Percentiles rank a stretch among this genome's conserved stretches.
Evolutionary conservation across 1,140 invertebrate species (phyloP).

Genomic region (Nasonia giraulti): DNA sequence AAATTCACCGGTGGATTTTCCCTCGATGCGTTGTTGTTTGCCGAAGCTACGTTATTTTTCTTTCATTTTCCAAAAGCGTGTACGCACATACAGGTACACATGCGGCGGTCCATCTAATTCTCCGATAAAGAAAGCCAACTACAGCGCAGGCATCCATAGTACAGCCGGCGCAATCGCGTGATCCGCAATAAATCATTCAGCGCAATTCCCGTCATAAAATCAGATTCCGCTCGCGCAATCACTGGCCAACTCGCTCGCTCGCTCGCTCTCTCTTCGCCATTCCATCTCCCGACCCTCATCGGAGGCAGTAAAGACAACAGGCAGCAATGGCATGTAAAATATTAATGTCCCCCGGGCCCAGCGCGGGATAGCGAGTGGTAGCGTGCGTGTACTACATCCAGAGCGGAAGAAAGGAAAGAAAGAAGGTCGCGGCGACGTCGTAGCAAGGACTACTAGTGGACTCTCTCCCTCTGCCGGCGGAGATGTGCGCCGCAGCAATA

Average conservation of each 20-base stretch:
- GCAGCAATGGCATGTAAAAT: conserved; percentile 5
- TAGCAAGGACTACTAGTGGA: not conserved
- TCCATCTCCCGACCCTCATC: not conserved
- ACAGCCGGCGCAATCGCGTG: not conserved
- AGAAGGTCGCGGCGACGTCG: not conserved
- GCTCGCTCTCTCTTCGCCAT: not conserved
- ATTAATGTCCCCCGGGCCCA: not conserved
- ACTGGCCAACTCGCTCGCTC: not conserved
- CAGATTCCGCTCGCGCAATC: not conserved
- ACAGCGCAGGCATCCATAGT: not conserved
- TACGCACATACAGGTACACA: not conserved
- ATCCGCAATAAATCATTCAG: not conserved
- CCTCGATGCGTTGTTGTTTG: too few relatives aligned
- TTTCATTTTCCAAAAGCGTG: not conserved
- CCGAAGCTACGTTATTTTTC: too few relatives aligned
- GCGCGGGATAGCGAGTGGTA: not conserved
- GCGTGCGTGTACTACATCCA: not conserved
- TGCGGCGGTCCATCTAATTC: too few relatives aligned
- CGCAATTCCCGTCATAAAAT: not conserved
- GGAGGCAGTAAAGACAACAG: not conserved
- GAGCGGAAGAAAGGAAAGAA: not conserved
- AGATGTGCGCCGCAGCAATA: conserved; percentile 13
- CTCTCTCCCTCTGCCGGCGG: too few relatives aligned
- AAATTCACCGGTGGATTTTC: too few relatives aligned
- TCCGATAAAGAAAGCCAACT: not conserved